Evolutionary conservation across 2,888 invertebrate genomes (phyloP).

Genomic region (Augochlorella aurata): DNA sequence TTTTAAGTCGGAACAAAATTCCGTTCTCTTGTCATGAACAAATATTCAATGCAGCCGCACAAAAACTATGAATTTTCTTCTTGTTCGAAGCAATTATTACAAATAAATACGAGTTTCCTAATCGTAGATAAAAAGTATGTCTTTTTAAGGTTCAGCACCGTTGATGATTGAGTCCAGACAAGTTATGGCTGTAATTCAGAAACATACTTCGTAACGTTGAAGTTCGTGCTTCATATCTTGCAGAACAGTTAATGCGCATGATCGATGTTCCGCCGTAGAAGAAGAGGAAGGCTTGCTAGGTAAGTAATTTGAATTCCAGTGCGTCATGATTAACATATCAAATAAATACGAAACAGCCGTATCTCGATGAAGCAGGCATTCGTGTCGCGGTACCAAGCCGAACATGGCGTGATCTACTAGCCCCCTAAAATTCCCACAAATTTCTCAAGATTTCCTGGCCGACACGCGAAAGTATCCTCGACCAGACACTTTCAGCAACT

Average conservation of each 20-base stretch:
- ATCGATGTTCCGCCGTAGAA: background rate
- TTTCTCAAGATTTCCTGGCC: constrained; percentile 13
- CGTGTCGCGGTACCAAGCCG: constrained; percentile 6
- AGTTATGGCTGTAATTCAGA: too few species aligned
- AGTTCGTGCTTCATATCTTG: background rate
- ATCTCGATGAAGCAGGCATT: constrained; percentile 2
- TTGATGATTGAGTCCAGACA: too few species aligned
- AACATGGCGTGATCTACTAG: background rate
- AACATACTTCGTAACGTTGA: too few species aligned
- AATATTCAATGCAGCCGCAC: too few species aligned
- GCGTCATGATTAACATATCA: background rate
- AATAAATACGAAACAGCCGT: background rate
- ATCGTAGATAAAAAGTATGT: too few species aligned
- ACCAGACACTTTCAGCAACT: constrained; percentile 21
- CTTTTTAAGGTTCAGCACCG: too few species aligned
- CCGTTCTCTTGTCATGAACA: too few species aligned
- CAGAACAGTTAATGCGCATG: background rate
- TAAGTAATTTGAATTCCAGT: background rate
- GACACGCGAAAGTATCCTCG: constrained; percentile 5
- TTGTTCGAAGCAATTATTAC: too few species aligned
- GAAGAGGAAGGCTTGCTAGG: background rate
- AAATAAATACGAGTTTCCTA: too few species aligned
- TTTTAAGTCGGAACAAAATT: too few species aligned
- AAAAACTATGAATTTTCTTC: too few species aligned
- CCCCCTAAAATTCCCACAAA: constrained; percentile 22